Evolutionary conservation across 2,113 vertebrate species (phyloP), one percentile per base, ranked within the genome.

Genomic region (Acanthochromis polyacanthus): DNA sequence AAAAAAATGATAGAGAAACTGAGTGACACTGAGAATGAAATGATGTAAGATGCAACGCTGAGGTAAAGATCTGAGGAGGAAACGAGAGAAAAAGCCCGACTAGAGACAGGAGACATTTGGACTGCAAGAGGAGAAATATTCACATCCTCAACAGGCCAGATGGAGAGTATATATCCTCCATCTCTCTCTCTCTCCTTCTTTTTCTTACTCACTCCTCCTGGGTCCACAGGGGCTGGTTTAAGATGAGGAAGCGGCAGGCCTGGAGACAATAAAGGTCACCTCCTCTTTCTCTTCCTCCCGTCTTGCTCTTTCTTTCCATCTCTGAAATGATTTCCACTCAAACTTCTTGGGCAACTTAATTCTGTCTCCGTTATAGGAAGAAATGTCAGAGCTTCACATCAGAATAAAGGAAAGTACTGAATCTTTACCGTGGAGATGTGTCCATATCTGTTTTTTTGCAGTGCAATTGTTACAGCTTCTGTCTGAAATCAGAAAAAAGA

Each of bases 241-340:
- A 82, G 73, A 83, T 50, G 52, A 75, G 65, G 79, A 78, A 75
- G 73, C 68, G 23, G 68, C 86, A 73, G 74, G 79, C 28, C 64
- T 75, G 78, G 65, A 91, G 85, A 89, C 87, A 80, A 82, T 82
- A 89, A 90, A 92, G 89, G 87, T 88, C 81, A 86, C 86, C 58
- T 76, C 52, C 32, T 83, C 66, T 53, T 82, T 78, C 78, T 84
- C 81, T 59, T 71, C 4, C 50, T 71, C 51, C 50, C 16, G 45
- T 30, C 38, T 40, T 58, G 14, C 71, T 68, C 28, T 1, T 60
- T 82, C 65, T 69, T 72, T 74, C 75, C 57, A 56, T 83, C 79
- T 64, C 74, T 63, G 60, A 80, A 90, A 92, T 80, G 60, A 88
- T 90, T 87, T 87, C 78, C 75, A 63, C 78, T 86, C 78, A 81